Evolutionary conservation across 1,140 invertebrate genomes (phyloP).

Genomic region (Ephestia elutella): DNA sequence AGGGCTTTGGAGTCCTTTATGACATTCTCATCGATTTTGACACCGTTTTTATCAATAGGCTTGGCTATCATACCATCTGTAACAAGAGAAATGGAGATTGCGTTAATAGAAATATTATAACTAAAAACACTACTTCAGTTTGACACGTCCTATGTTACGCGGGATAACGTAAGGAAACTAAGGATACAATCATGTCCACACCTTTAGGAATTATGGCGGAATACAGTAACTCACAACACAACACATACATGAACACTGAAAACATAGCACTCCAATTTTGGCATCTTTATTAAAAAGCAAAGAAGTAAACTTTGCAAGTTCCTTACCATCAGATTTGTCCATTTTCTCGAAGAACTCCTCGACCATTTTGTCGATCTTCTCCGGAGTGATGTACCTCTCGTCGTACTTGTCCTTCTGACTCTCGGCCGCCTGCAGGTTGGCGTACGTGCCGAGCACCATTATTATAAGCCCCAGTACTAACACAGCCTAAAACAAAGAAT

Average conservation of each 20-base stretch:
- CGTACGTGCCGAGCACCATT: conserved; percentile 90
- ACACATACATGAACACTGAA: too few species aligned
- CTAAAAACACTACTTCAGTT: too few species aligned
- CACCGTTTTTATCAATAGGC: conserved; percentile 19
- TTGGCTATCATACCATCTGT: conserved; percentile 29
- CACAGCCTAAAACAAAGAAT: conserved; percentile 76
- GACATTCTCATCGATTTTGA: conserved; percentile 22
- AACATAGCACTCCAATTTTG: too few species aligned
- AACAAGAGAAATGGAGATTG: conserved; percentile 9
- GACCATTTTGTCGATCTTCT: conserved; percentile 66
- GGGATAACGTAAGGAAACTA: too few species aligned
- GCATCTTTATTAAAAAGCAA: too few species aligned
- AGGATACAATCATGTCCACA: too few species aligned
- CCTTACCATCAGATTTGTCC: conserved; percentile 39
- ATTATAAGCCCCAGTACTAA: conserved; percentile 85
- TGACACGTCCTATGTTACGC: too few species aligned
- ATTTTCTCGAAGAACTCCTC: conserved; percentile 59
- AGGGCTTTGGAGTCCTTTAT: conserved; percentile 62
- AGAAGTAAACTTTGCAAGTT: too few species aligned
- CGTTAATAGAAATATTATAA: too few species aligned
- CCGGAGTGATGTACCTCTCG: conserved; percentile 50
- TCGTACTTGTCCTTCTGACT: conserved; percentile 46
- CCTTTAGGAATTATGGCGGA: too few species aligned
- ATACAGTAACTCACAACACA: too few species aligned
- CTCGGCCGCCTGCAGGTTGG: conserved; percentile 86